Conservation (phyloP, 1,140 invertebrate species). For the Musca vetustissima region DNA sequence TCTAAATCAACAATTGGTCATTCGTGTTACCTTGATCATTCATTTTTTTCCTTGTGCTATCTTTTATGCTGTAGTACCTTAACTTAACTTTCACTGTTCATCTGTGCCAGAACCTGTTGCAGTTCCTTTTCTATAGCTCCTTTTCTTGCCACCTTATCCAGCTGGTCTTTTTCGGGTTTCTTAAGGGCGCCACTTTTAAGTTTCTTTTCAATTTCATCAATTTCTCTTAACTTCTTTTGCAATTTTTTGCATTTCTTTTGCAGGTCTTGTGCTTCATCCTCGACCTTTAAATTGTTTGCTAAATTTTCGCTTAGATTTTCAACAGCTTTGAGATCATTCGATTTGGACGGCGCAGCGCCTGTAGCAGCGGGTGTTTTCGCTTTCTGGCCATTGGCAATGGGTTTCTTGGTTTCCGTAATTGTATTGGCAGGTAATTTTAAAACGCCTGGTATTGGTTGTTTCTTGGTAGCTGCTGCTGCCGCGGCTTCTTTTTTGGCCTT, state of each 20-base stretch:
- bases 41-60: too few relatives aligned
- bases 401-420: constrained; percentile 18
- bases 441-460: constrained; percentile 26
- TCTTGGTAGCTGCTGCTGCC: neutral
- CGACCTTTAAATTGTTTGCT: neutral
- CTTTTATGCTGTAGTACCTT: too few relatives aligned
- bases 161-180: constrained; percentile 85
- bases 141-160: constrained; percentile 83
- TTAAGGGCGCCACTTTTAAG: constrained; percentile 74
- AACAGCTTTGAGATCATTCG: neutral
- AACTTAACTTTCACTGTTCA: too few relatives aligned
- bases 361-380: neutral
- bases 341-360: neutral
- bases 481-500: constrained; percentile 33
- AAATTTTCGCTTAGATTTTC: neutral
- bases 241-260: constrained; percentile 84
- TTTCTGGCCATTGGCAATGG: constrained; percentile 10
- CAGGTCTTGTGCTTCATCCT: constrained; percentile 17
- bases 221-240: constrained; percentile 87
- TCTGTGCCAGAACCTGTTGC: constrained; percentile 60
- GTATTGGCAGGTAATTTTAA: constrained; percentile 16
- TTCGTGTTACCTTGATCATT: too few relatives aligned
- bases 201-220: constrained; percentile 82
- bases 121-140: constrained; percentile 74
- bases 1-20: too few relatives aligned